Percentiles rank a stretch among this genome's conserved stretches.
Evolutionary conservation across 2,113 vertebrate species (phyloP).

Genomic region (Otis tarda): DNA sequence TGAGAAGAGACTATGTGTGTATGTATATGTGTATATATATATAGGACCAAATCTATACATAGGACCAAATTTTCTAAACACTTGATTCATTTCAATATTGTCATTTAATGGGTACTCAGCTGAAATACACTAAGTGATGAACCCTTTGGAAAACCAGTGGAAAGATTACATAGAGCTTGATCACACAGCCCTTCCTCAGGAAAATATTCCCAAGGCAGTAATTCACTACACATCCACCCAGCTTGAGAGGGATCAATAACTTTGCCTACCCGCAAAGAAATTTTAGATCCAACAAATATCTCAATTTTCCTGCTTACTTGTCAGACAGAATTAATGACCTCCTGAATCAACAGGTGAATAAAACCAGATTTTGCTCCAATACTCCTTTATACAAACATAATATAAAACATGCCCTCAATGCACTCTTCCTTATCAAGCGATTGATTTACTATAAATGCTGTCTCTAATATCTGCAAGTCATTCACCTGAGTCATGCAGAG

Average conservation of each 20-base stretch:
- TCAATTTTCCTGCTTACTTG: background rate
- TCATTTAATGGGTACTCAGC: background rate
- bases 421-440: background rate
- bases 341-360: background rate
- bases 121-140: background rate
- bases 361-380: background rate
- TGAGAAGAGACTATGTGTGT: background rate
- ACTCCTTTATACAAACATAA: background rate
- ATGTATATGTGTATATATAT: too few relatives aligned
- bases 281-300: background rate
- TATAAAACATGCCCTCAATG: background rate
- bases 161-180: background rate
- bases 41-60: background rate
- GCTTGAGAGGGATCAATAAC: background rate
- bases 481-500: conserved; percentile 24
- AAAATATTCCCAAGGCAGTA: background rate
- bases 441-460: conserved; percentile 44
- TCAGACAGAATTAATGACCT: background rate
- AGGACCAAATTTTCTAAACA: background rate
- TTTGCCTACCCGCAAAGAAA: background rate
- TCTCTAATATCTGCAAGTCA: conserved; percentile 46
- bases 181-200: background rate
- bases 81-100: background rate
- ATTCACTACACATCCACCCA: background rate
- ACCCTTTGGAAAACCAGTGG: background rate